Percentiles rank a stretch among this genome's conserved stretches.
Evolutionary conservation across 1,140 invertebrate species (phyloP).

Genomic region (Cryptotermes secundus): DNA sequence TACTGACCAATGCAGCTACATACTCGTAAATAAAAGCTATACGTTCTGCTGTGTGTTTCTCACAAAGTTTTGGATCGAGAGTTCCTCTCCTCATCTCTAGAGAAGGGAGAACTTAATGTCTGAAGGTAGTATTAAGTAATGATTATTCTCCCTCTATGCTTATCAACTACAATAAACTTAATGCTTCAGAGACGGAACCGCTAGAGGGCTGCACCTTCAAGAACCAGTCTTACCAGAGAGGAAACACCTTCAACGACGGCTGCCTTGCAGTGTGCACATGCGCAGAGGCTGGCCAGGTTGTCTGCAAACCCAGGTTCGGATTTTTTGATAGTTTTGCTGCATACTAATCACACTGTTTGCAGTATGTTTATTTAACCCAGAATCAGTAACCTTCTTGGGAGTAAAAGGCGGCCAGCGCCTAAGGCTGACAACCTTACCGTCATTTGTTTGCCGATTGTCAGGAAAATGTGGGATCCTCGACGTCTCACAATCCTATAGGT

Average conservation of each 20-base stretch:
- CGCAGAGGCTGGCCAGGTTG: slow-evolving; percentile 66
- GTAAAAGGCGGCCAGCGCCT: too few relatives aligned
- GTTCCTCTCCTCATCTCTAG: not conserved
- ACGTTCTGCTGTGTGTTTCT: not conserved
- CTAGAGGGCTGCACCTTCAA: slow-evolving; percentile 70
- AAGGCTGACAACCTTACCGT: too few relatives aligned
- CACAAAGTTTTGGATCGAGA: not conserved
- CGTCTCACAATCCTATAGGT: too few relatives aligned
- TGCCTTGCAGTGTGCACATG: slow-evolving; percentile 78
- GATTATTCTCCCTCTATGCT: not conserved
- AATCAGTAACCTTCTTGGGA: too few relatives aligned
- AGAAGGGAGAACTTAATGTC: not conserved
- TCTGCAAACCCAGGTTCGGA: slow-evolving; percentile 66
- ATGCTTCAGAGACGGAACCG: slow-evolving; percentile 41
- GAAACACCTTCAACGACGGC: slow-evolving; percentile 72
- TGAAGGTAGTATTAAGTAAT: too few relatives aligned
- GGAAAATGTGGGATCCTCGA: too few relatives aligned
- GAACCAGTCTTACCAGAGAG: slow-evolving; percentile 69
- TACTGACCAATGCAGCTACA: too few relatives aligned
- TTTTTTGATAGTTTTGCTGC: too few relatives aligned
- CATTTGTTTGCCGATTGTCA: too few relatives aligned
- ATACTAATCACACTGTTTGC: too few relatives aligned
- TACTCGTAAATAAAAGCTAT: too few relatives aligned
- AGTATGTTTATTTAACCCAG: too few relatives aligned
- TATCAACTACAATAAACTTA: not conserved